Evolutionary conservation across 2,797 vertebrate genomes (phyloP).

Genomic region (Eospalax fontanierii): DNA sequence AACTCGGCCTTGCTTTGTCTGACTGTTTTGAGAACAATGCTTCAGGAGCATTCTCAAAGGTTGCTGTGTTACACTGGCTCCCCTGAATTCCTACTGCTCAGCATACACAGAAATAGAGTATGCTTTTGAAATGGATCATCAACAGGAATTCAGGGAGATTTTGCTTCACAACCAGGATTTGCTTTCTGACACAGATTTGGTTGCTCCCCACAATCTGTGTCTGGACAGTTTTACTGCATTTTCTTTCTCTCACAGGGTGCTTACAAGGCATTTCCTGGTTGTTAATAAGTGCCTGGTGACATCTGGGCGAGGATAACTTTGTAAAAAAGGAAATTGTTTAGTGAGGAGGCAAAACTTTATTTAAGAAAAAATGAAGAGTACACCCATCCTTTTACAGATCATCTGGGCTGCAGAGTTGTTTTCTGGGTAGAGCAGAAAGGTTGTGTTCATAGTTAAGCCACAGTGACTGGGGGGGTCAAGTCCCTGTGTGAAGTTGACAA

Average conservation of each 20-base stretch:
- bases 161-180: conserved; percentile 12
- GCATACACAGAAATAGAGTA: not conserved
- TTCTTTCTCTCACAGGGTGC: not conserved
- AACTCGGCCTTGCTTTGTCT: conserved; percentile 12
- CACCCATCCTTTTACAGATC: conserved; percentile 14
- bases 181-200: conserved; percentile 3
- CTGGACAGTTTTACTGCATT: not conserved
- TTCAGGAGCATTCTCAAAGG: not conserved
- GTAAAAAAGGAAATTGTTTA: not conserved
- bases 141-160: not conserved
- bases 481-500: not conserved
- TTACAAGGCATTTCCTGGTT: not conserved
- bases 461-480: too few relatives aligned
- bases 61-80: not conserved
- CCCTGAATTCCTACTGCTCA: not conserved
- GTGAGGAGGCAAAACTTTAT: not conserved
- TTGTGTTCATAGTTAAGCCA: not conserved
- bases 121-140: not conserved
- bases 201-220: not conserved
- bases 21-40: not conserved
- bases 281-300: conserved; percentile 3
- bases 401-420: not conserved
- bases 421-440: not conserved
- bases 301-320: not conserved
- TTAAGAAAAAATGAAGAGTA: conserved; percentile 31